Evolutionary conservation across 2,113 vertebrate genomes (phyloP), one percentile per base, ranked within the genome.

Genomic region (Gymnocephalus cernua): DNA sequence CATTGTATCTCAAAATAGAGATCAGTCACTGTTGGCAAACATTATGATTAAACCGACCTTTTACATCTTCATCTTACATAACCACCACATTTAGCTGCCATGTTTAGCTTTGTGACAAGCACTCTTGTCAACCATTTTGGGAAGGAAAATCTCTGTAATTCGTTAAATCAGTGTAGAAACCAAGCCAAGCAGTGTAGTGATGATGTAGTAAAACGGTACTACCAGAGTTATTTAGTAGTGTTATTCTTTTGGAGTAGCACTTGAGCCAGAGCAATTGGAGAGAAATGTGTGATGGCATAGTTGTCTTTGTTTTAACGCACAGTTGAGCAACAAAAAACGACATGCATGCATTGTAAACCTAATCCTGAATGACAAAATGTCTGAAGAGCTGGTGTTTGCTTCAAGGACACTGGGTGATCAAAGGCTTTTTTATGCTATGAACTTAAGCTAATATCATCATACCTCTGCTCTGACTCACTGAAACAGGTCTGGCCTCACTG

Each of bases 1-100:
- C 61, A 74, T 84, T 44, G 25, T 21, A 74, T 51, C 70, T 76
- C 70, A 53, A 79, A 80, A 35, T 11, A 25, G n/a, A 70, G 25
- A 76, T 47, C 45, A 56, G 73, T 83, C 13, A n/a, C 44, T 80
- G 57, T 64, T 82, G 38, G 50, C 65, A 72, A 84, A 84, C 50
- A 66, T 50, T 63, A 47, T 32, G 19, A 66, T 76, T 76, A 70
- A 80, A 63, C 48, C 62, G 73, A 38, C 16, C 44, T 74, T 77
- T 74, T 80, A 83, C 58, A 67, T 88, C 16, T 48, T 71, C 32
- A 7, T 32, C 18, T 72, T 74, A 69, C 74, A 71, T 65, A 79
- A 65, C 53, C 21, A 41, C 70, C 61, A 44, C 73, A 84, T 85
- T 77, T 65, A 62, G 58, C 62, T 79, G 58, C 35, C 58, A 57